Base-by-base conservation (phyloP, 1,140 invertebrate genomes). In the Epicauta chinensis region DNA sequence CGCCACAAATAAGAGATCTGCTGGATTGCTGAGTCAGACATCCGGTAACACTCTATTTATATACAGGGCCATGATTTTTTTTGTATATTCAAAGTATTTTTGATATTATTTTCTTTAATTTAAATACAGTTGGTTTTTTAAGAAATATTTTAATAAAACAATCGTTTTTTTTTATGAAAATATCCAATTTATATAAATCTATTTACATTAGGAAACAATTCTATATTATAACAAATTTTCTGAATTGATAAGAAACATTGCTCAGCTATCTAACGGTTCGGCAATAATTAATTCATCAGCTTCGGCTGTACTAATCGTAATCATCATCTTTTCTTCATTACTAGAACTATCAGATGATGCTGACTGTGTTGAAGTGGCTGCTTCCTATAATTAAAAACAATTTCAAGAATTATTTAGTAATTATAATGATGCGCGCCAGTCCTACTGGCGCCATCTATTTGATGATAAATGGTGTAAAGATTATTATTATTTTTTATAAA, bases 261-360 rank as follows among this genome's bases (percentile, higher is more conserved):
- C 58, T 64, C 60, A 67, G 56, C 62, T 66, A 44, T 69, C 67
- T 34, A 71, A 50, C 12, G 63, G 66, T 53, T 71, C 69, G 1
- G 69, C 65, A 16, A 71, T 71, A 30, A 69, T 69, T 7, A 71
- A 47, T 37, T 71, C 69, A 52, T 71, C 69, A 9, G 62, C 58
- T 64, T 71, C 69, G 10, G 67, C 64, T 3, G 67, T 62, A 53
- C 62, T 70, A n/a, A 80, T 71, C 11, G 78, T 74, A 40, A 84
- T 83, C 71, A 84, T 82, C 66, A 83, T 84, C 65, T 83, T 82
- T 50, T 83, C 81, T 62, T 81, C 81, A 17, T 73, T 77, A 50
- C 77, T 81, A 17, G 76, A 81, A 59, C 75, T 77, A 46, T 80
- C 78, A 5, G 77, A 78, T 1, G 78, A 79, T 2, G 76, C 77